phyloP scores from a whole-genome alignment of 2,797 vertebrate genomes.

The Staurois parvus region DNA sequence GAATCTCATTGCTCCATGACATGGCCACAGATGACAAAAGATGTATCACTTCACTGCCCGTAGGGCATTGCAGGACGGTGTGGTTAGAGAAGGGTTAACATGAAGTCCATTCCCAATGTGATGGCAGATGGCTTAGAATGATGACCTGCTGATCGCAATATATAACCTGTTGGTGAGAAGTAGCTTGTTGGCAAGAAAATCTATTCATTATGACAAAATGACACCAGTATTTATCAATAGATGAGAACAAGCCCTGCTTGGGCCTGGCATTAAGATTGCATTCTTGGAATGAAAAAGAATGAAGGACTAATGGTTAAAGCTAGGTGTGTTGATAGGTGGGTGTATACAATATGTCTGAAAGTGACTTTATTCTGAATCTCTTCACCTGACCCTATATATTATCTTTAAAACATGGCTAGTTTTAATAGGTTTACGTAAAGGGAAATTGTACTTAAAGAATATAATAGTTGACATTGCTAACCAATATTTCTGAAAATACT shows the following conservation, averaged over 20 bases:
- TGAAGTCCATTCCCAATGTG: conserved; percentile 12
- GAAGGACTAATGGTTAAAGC: not conserved
- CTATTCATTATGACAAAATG: conserved; percentile 31
- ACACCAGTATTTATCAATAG: conserved; percentile 29
- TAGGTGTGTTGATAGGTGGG: not conserved
- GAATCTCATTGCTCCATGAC: conserved; percentile 35
- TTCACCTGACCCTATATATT: not conserved
- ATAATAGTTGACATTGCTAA: too few species aligned
- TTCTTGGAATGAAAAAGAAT: not conserved
- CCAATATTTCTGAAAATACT: too few species aligned
- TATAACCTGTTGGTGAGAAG: conserved; percentile 45
- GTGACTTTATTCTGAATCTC: not conserved
- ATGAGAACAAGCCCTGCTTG: conserved; percentile 13
- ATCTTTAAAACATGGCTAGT: not conserved
- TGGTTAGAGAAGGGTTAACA: conserved; percentile 29
- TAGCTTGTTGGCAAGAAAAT: conserved; percentile 8
- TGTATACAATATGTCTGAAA: not conserved
- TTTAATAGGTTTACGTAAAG: not conserved
- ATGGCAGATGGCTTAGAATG: conserved; percentile 44
- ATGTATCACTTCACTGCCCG: not conserved
- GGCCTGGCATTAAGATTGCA: conserved; percentile 5
- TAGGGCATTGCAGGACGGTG: not conserved
- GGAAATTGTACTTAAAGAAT: too few species aligned
- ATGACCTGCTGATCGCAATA: conserved; percentile 41
- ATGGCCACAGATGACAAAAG: conserved; percentile 4